Evolutionary conservation across 2,113 vertebrate genomes (phyloP).

Genomic region (Aspidoscelis tigris): DNA sequence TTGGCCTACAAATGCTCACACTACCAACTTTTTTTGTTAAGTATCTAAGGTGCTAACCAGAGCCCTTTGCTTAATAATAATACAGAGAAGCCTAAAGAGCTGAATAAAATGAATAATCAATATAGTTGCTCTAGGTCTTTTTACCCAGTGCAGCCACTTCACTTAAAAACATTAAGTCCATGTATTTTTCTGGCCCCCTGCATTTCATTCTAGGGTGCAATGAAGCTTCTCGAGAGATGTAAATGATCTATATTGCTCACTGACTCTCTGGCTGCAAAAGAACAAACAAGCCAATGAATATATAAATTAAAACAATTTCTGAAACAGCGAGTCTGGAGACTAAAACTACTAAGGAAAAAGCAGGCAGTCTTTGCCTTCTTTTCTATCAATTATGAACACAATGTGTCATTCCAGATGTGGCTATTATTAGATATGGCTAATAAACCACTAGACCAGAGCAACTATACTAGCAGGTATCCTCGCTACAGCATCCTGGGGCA

Average conservation of each 20-base stretch:
- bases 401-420: constrained; percentile 16
- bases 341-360: constrained; percentile 21
- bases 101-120: background rate
- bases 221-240: background rate
- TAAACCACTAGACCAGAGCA: background rate
- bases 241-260: constrained; percentile 9
- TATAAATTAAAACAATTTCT: constrained; percentile 38
- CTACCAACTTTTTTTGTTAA: no score
- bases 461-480: background rate
- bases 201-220: constrained; percentile 7
- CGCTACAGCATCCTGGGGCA: background rate
- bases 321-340: background rate
- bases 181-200: background rate
- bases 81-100: background rate
- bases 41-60: no score
- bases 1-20: no score
- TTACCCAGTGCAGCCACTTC: constrained; percentile 2
- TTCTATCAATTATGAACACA: constrained; percentile 21
- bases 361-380: constrained; percentile 20
- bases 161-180: constrained; percentile 3
- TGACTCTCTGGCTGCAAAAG: constrained; percentile 28
- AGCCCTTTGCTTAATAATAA: background rate
- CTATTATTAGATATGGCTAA: constrained; percentile 22
- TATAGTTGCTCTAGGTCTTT: background rate
- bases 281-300: constrained; percentile 21